Evolutionary conservation across 2,113 vertebrate species (phyloP).

Genomic region (Dicaeum eximium): DNA sequence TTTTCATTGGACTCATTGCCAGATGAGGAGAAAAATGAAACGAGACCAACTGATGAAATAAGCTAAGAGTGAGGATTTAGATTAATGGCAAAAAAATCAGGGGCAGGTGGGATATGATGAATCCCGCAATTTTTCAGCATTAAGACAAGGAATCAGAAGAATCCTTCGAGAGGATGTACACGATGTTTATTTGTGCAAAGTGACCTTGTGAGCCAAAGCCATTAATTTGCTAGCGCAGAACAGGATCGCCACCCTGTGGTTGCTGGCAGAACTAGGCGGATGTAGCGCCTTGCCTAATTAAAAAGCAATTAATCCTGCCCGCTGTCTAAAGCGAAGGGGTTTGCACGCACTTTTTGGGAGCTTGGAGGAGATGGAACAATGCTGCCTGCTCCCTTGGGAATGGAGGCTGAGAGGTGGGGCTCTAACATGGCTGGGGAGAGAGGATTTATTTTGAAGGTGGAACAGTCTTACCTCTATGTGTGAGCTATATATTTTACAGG

Average conservation of each 20-base stretch:
- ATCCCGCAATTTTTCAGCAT: constrained; percentile 51
- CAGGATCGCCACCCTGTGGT: constrained; percentile 77
- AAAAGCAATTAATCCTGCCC: constrained; percentile 36
- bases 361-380: not conserved
- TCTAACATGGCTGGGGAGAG: not conserved
- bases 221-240: constrained; percentile 66
- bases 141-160: constrained; percentile 55
- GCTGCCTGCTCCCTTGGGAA: not conserved
- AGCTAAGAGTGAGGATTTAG: not conserved
- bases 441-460: not conserved
- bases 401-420: not conserved
- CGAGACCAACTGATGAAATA: constrained; percentile 40
- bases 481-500: not conserved
- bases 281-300: constrained; percentile 54
- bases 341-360: not conserved
- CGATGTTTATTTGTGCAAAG: constrained; percentile 62
- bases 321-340: not conserved
- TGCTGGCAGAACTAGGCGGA: constrained; percentile 54
- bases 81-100: constrained; percentile 38
- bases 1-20: constrained; percentile 34
- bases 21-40: constrained; percentile 23
- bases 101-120: constrained; percentile 23
- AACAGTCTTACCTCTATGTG: not conserved
- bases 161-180: constrained; percentile 26
- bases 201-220: constrained; percentile 73